Conservation (phyloP, 53 echinoderm and acorn worm genomes). For the Zoroaster sp. region DNA sequence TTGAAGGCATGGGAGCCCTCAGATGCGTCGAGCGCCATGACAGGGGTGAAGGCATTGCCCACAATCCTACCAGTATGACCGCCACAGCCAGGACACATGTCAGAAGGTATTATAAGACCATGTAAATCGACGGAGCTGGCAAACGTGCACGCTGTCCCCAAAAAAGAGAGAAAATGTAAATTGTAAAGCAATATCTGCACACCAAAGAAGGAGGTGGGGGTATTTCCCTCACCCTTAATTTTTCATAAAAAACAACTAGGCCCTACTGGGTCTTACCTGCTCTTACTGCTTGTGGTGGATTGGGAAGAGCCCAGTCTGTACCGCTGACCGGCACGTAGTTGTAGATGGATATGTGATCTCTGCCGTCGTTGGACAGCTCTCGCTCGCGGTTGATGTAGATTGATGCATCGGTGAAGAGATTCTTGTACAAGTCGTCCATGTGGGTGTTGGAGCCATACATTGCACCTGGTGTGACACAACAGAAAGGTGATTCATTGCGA, state of each 20-base stretch:
- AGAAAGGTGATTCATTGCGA: neutral
- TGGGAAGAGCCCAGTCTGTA: constrained; percentile 39
- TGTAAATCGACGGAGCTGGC: constrained; percentile 54
- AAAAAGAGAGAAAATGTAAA: neutral
- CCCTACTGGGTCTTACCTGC: constrained; percentile 45
- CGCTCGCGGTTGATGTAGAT: constrained; percentile 68
- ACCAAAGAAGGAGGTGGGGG: neutral
- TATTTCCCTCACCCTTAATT: neutral
- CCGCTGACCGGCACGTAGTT: constrained; percentile 43
- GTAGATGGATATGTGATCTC: constrained; percentile 55
- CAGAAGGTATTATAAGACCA: constrained; percentile 79
- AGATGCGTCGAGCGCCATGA: constrained; percentile 79
- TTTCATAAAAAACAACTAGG: neutral
- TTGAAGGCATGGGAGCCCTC: constrained; percentile 77
- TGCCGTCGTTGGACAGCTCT: constrained; percentile 29
- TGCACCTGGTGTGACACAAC: constrained; percentile 47
- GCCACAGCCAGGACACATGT: constrained; percentile 70
- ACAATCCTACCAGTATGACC: constrained; percentile 67
- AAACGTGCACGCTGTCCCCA: constrained; percentile 18
- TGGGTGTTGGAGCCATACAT: constrained; percentile 72
- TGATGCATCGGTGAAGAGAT: constrained; percentile 73
- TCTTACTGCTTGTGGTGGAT: constrained; percentile 47
- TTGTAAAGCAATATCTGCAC: neutral
- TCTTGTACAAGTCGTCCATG: constrained; percentile 67
- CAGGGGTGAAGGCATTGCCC: constrained; percentile 82